Base-by-base conservation (phyloP, 2,113 vertebrate genomes). In the Nestor notabilis region DNA sequence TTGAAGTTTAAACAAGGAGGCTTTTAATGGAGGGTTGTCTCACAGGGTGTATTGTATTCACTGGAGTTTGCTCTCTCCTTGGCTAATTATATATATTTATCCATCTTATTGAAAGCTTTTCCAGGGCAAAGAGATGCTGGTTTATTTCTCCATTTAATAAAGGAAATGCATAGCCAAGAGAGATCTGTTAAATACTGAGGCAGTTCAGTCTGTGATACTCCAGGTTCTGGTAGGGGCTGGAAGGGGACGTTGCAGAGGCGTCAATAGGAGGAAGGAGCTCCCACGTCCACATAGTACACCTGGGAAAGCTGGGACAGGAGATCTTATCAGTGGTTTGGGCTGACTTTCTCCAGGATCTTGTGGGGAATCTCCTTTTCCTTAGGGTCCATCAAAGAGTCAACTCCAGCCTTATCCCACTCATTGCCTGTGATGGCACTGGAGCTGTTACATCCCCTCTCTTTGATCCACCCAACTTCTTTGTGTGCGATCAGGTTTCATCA, bases 21-120 rank as follows among this genome's bases (percentile, higher is more conserved):
- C 80, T 97, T 97, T 95, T 97, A 97, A 97, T 98, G 96, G 96
- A 97, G 97, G 97, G 97, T 97, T 97, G 97, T 97, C 97, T 97
- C 87, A 80, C 94, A 96, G 94, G 90, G 70, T 97, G 95, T 93
- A 97, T 97, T 97, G 95, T 95, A 97, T 97, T 98, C 95, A 79
- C 79, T 94, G 96, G 94, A 95, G 95, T 97, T 98, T 97, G 96
- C 94, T 96, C 97, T 96, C 77, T 96, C 85, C 91, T 96, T 95
- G 89, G 90, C 92, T 97, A 97, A 97, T 97, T 97, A 97, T 96
- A 97, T 97, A 92, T 97, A 97, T 97, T 97, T 97, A 97, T 96
- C 94, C 95, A 69, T 97, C 97, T 97, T 97, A 94, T 50, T 97
- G 97, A 97, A 97, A 97, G 97, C 96, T 97, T 96, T 86, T 96